Percentiles rank a stretch among this genome's conserved stretches.
phyloP scores from a whole-genome alignment of 2,113 vertebrate species.

The Gopherus evgoodei region DNA sequence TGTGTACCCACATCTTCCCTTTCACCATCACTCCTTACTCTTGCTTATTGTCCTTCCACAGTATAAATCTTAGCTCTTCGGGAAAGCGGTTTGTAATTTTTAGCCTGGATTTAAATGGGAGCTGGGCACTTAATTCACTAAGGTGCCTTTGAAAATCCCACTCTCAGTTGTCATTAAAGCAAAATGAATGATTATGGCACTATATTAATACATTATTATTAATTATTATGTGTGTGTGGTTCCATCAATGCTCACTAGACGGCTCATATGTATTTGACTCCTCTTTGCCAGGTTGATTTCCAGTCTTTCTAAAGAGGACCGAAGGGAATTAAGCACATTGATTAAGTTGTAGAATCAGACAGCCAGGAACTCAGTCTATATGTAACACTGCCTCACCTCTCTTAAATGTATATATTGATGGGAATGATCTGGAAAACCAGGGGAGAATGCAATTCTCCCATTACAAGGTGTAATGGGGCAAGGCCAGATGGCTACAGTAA shows the following conservation, averaged over 20 bases:
- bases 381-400: neutral
- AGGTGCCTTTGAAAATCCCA: neutral
- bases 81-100: neutral
- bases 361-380: fast-evolving
- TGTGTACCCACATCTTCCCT: neutral
- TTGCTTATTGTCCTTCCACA: neutral
- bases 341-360: neutral
- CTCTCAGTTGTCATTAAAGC: neutral
- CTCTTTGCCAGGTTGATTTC: neutral
- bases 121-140: neutral
- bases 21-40: neutral
- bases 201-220: neutral
- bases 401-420: neutral
- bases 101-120: neutral
- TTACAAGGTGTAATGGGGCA: neutral
- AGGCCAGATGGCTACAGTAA: no score
- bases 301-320: fast-evolving
- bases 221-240: neutral
- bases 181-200: fast-evolving
- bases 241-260: fast-evolving
- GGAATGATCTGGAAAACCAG: neutral
- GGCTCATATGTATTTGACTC: neutral
- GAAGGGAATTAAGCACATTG: neutral
- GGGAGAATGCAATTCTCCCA: neutral
- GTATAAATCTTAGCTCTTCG: neutral